These are phyloP conservation scores for human DNA, from an alignment of 2,113 vertebrate species.

Conservation along the genomic window DNA sequence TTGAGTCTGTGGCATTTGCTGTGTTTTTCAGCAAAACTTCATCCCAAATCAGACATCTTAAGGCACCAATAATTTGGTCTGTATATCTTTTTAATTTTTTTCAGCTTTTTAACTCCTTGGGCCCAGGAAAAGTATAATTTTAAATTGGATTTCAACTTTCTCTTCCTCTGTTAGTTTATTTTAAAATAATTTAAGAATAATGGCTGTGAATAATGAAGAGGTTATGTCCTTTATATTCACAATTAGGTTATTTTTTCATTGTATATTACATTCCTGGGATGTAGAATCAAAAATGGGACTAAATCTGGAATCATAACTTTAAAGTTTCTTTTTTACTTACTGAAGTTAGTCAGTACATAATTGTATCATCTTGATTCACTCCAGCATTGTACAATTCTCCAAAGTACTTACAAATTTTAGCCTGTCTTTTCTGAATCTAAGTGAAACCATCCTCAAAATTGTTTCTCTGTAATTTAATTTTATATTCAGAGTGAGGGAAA, in stretches of 20 bases:
- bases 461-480: not conserved
- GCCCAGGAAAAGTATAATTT: not conserved
- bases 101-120: not conserved
- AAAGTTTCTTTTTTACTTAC: not conserved
- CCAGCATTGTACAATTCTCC: not conserved
- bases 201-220: not conserved
- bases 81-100: not conserved
- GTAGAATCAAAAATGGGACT: not conserved
- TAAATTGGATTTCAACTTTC: not conserved
- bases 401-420: not conserved
- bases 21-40: not conserved
- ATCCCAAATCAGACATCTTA: not conserved
- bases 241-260: not conserved
- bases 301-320: constrained; percentile 2
- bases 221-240: not conserved
- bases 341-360: not conserved
- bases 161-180: not conserved
- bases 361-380: not conserved
- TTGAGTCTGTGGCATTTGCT: not conserved
- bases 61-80: not conserved
- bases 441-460: not conserved
- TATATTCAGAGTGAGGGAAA: not conserved
- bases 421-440: constrained; percentile 9
- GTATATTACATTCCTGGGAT: not conserved
- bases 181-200: not conserved